Percentiles rank a stretch among this genome's conserved stretches.
These are phyloP conservation scores for Venturia canescens DNA, from an alignment of 1,140 invertebrate species.

Conservation along the genomic window DNA sequence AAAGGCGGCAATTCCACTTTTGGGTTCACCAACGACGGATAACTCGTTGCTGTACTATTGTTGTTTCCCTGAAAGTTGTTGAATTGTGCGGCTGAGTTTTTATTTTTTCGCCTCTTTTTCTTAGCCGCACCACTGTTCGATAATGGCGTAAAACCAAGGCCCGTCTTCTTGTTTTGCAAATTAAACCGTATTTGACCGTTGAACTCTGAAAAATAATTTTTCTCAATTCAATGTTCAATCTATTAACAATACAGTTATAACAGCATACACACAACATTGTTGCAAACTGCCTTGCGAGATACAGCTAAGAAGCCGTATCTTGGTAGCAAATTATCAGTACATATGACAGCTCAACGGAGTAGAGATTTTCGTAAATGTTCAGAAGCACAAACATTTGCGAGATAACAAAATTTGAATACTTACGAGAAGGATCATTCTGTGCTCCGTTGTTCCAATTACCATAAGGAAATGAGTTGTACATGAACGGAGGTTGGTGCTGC, in stretches of 20 bases:
- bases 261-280: no score
- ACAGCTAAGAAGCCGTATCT: no score
- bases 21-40: constrained; percentile 49
- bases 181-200: constrained; percentile 79
- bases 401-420: constrained; percentile 51
- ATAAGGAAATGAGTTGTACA: constrained; percentile 68
- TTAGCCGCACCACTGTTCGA: constrained; percentile 80
- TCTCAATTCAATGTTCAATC: constrained; percentile 23
- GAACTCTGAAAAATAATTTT: constrained; percentile 72
- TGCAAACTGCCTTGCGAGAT: no score
- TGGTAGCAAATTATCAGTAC: no score
- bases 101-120: constrained; percentile 86
- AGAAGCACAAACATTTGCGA: no score
- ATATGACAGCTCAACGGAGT: no score
- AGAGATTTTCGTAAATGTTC: no score
- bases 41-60: constrained; percentile 46
- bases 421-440: constrained; percentile 68
- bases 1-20: constrained; percentile 77
- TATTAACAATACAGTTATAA: no score
- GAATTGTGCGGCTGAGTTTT: constrained; percentile 77
- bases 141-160: constrained; percentile 73
- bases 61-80: constrained; percentile 75
- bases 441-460: constrained; percentile 65
- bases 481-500: constrained; percentile 68
- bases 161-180: constrained; percentile 79